Conservation (phyloP, 2,113 vertebrate species). For the Garra rufa region DNA sequence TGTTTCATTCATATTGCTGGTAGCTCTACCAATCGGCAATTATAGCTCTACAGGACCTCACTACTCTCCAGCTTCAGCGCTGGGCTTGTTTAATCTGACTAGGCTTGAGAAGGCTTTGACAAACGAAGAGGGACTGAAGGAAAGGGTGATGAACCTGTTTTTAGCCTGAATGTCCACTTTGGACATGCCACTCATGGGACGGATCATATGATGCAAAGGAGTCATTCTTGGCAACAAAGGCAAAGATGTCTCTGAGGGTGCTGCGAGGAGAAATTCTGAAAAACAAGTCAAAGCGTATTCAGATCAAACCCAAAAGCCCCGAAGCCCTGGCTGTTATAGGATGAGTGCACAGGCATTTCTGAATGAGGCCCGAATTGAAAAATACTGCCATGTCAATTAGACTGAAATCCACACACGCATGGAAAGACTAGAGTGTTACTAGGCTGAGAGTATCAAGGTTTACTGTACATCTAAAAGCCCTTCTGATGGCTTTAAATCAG, state of each 20-base stretch:
- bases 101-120: constrained; percentile 38
- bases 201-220: constrained; percentile 55
- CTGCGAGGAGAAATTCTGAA: constrained; percentile 28
- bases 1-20: constrained; percentile 25
- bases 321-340: constrained; percentile 21
- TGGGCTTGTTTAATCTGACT: neutral
- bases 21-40: constrained; percentile 13
- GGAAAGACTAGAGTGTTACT: neutral
- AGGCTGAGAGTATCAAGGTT: neutral
- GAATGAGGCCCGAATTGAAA: constrained; percentile 38
- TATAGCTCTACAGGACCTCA: neutral
- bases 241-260: constrained; percentile 43
- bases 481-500: neutral
- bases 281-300: constrained; percentile 56
- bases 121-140: constrained; percentile 22
- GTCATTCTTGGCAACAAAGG: constrained; percentile 48
- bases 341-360: constrained; percentile 42
- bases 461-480: neutral
- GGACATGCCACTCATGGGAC: constrained; percentile 18
- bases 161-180: constrained; percentile 46
- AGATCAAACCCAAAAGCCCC: constrained; percentile 40
- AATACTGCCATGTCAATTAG: constrained; percentile 25
- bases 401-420: neutral
- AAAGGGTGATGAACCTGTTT: constrained; percentile 43
- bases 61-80: neutral